Evolutionary conservation across 2,113 vertebrate genomes (phyloP), one percentile per base, ranked within the genome.

Genomic region (Tetrax tetrax): DNA sequence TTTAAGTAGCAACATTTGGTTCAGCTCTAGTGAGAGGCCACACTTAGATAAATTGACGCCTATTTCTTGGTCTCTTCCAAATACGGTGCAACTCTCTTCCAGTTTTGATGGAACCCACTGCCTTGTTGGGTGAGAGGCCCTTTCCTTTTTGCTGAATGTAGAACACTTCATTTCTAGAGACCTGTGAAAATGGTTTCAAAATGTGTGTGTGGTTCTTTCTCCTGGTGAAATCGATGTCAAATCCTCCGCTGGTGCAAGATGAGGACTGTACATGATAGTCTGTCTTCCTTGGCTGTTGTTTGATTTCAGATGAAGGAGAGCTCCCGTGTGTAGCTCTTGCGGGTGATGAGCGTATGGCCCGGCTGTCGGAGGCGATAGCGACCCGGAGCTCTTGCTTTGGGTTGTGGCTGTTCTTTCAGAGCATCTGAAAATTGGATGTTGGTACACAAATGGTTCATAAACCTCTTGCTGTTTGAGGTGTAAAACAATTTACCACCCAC

Each of bases 401-500:
- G 37, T 50, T 5, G 20, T 29, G 53, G 35, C 37, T 86, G 50
- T 59, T 85, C 78, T 59, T 72, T 63, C 50, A 80, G 80, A 43
- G 31, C 74, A 16, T 59, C 91, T 87, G 86, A 18, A 87, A 84
- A 86, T 71, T 60, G 37, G 69, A 35, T 82, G 45, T 91, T 89
- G 83, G 77, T 89, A 54, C 74, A 61, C 0, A 2, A 90, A 64
- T 0, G 2, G 61, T 89, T 91, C 63, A 11, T 84, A 65, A 85
- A 83, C 74, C 71, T 70, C 70, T 70, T 85, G 66, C 69, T 92
- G 64, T 83, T 92, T 65, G 89, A 91, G 83, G 61, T 89, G 69
- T 82, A 78, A 87, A 88, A 87, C 83, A 76, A 79, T 93, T 94
- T 96, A 41, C 90, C 35, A 2, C 85, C 90, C 79, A 64, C 87